phyloP scores from a whole-genome alignment of 2,797 vertebrate species.

The Fistularia tabacaria region DNA sequence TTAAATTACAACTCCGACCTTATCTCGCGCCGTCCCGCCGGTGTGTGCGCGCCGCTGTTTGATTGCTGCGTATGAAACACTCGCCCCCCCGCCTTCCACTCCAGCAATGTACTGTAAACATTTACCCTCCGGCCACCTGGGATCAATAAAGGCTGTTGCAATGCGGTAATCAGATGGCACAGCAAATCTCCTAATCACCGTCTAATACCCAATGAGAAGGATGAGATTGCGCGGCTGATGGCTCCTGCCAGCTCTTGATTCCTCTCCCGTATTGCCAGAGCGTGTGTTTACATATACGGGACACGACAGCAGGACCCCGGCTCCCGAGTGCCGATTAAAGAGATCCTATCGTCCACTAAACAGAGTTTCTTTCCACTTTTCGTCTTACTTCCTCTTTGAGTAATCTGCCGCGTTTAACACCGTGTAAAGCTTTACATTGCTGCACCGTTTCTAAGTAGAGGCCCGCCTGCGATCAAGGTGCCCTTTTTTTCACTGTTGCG shows the following conservation, averaged over 20 bases:
- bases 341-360: too few species aligned
- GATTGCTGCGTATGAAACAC: conserved; percentile 38
- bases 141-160: conserved; percentile 68
- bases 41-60: conserved; percentile 25
- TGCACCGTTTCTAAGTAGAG: conserved; percentile 28
- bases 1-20: conserved; percentile 39
- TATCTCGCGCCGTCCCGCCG: conserved; percentile 33
- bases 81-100: conserved; percentile 29
- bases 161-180: conserved; percentile 68
- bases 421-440: neutral
- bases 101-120: conserved; percentile 55
- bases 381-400: conserved; percentile 2
- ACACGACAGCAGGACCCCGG: conserved; percentile 37
- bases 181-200: conserved; percentile 62
- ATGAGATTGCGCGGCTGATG: conserved; percentile 16
- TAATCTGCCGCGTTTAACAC: neutral
- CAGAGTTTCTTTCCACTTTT: too few species aligned
- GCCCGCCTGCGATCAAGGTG: conserved; percentile 27
- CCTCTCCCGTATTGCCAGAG: conserved; percentile 27
- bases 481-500: conserved; percentile 30
- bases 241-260: conserved; percentile 4
- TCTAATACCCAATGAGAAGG: conserved; percentile 57
- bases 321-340: too few species aligned
- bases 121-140: conserved; percentile 67
- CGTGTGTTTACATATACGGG: conserved; percentile 48